Percentiles rank a stretch among this genome's conserved stretches.
Conservation (phyloP, 2,888 invertebrate species). For the Zonitis immaculata region DNA sequence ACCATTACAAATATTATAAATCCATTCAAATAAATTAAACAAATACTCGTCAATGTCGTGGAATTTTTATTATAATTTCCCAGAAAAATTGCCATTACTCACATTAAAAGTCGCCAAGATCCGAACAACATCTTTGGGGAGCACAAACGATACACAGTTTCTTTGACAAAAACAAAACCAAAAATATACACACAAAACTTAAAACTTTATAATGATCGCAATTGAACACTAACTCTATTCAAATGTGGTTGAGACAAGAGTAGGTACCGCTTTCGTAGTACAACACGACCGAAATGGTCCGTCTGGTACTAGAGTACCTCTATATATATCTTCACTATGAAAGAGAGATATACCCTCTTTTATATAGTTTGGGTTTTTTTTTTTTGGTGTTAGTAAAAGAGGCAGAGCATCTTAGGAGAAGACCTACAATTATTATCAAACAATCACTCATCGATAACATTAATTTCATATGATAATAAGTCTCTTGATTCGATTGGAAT, state of each 20-base stretch:
- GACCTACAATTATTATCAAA: constrained; percentile 11
- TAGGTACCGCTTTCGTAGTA: constrained; percentile 22
- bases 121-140: constrained; percentile 10
- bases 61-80: background rate
- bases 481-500: no score
- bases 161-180: constrained; percentile 6
- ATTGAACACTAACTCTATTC: constrained; percentile 1
- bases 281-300: constrained; percentile 20
- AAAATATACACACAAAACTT: background rate
- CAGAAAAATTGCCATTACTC: constrained; percentile 1
- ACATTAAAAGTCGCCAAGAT: constrained; percentile 13
- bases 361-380: background rate
- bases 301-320: constrained; percentile 20
- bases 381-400: background rate
- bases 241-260: background rate
- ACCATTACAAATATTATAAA: background rate
- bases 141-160: background rate
- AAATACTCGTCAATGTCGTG: no score
- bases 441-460: constrained; percentile 1
- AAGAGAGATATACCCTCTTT: background rate
- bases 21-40: background rate
- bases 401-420: constrained; percentile 6
- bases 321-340: constrained; percentile 21
- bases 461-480: no score
- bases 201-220: background rate